Conservation (phyloP, 2,113 vertebrate genomes). For the Chlamydotis undulata region DNA sequence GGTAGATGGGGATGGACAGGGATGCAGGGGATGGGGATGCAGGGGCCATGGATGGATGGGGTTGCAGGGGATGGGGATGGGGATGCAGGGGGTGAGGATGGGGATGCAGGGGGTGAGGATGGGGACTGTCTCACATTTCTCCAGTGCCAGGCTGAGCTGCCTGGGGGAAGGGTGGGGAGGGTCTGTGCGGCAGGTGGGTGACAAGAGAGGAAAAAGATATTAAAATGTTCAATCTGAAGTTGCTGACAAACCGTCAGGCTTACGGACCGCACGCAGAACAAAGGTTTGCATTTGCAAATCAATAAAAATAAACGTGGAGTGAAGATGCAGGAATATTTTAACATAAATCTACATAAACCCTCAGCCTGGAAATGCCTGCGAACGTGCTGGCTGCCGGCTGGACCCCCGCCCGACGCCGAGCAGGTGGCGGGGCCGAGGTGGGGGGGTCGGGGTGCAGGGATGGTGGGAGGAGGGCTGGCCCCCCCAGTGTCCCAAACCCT, state of each 20-base stretch:
- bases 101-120: background rate
- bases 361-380: background rate
- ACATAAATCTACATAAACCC: constrained; percentile 66
- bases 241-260: constrained; percentile 42
- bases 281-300: constrained; percentile 75
- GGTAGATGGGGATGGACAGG: background rate
- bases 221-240: constrained; percentile 1
- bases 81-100: background rate
- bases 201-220: background rate
- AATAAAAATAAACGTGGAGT: constrained; percentile 75
- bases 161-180: background rate
- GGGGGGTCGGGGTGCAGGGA: background rate
- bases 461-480: background rate
- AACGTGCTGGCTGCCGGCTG: background rate
- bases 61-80: background rate
- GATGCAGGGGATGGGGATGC: no score
- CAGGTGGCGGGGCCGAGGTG: background rate
- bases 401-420: rapidly evolving
- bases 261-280: constrained; percentile 50
- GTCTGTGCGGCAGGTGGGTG: no score
- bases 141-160: background rate
- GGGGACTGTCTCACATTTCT: background rate
- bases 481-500: background rate
- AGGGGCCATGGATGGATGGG: background rate
- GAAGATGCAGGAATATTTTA: constrained; percentile 63